phyloP scores from a whole-genome alignment of 2,113 vertebrate species.

The human (Homo sapiens) region DNA sequence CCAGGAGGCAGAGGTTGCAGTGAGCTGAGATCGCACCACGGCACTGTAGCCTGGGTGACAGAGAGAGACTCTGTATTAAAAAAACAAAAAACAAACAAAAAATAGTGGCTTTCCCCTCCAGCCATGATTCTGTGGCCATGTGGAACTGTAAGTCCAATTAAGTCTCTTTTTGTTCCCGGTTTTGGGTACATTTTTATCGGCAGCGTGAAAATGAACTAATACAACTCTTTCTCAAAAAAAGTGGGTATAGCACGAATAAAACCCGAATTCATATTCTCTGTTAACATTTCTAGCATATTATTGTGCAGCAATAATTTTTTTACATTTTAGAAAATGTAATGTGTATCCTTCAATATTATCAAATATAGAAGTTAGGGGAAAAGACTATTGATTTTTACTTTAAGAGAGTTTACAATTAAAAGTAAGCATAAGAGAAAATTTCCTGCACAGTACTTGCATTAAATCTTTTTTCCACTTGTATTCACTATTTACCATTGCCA shows the following conservation, averaged over 20 bases:
- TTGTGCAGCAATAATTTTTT: not conserved
- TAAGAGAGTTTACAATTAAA: constrained; percentile 78
- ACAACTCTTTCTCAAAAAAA: not conserved
- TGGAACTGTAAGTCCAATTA: too few relatives aligned
- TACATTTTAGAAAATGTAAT: too few relatives aligned
- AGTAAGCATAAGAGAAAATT: not conserved
- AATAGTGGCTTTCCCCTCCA: too few relatives aligned
- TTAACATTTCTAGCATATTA: not conserved
- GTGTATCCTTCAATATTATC: not conserved
- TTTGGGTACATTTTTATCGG: too few relatives aligned
- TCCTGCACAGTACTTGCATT: not conserved
- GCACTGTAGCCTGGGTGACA: too few relatives aligned
- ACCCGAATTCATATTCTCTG: not conserved
- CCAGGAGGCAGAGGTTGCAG: too few relatives aligned
- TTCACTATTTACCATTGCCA: not conserved
- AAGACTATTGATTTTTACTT: constrained; percentile 69
- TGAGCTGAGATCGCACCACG: too few relatives aligned
- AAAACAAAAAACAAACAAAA: too few relatives aligned
- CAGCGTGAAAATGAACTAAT: too few relatives aligned
- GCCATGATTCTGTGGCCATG: too few relatives aligned
- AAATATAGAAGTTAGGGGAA: not conserved
- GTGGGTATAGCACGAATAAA: not conserved
- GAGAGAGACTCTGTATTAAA: too few relatives aligned
- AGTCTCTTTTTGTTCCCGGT: too few relatives aligned
- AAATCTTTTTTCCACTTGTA: not conserved